These are phyloP conservation scores for Hepsetus odoe DNA, from an alignment of 2,113 vertebrate genomes.

Conservation along the genomic window DNA sequence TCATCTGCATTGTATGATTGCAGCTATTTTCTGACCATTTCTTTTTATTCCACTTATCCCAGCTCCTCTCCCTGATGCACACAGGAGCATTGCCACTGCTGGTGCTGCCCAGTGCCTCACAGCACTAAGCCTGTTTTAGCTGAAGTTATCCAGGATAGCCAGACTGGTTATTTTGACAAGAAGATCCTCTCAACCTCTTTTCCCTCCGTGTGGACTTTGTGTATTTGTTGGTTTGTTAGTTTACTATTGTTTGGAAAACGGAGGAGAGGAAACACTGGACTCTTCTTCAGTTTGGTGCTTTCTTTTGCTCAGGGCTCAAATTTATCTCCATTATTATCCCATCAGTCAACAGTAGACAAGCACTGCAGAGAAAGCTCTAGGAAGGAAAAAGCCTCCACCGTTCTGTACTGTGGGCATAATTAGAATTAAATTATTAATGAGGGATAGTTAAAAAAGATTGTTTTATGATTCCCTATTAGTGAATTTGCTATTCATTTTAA, in stretches of 20 bases:
- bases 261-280: neutral
- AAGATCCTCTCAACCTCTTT: neutral
- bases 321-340: conserved; percentile 62
- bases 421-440: conserved; percentile 95
- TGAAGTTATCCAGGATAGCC: neutral
- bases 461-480: conserved; percentile 91
- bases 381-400: conserved; percentile 19
- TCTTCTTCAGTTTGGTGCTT: conserved; percentile 21
- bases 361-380: conserved; percentile 62
- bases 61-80: conserved; percentile 79
- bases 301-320: conserved; percentile 39
- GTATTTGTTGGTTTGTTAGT: neutral
- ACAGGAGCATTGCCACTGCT: conserved; percentile 60
- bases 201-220: neutral
- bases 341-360: conserved; percentile 59
- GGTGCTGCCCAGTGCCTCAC: neutral
- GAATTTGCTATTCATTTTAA: conserved; percentile 94
- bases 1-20: conserved; percentile 92
- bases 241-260: conserved; percentile 19
- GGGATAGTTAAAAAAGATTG: conserved; percentile 89
- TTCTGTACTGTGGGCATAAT: conserved; percentile 81
- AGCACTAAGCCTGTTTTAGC: neutral
- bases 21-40: conserved; percentile 87
- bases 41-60: conserved; percentile 88
- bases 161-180: conserved; percentile 4